Conservation (phyloP, 2,888 invertebrate species). For the Amiota minor region DNA sequence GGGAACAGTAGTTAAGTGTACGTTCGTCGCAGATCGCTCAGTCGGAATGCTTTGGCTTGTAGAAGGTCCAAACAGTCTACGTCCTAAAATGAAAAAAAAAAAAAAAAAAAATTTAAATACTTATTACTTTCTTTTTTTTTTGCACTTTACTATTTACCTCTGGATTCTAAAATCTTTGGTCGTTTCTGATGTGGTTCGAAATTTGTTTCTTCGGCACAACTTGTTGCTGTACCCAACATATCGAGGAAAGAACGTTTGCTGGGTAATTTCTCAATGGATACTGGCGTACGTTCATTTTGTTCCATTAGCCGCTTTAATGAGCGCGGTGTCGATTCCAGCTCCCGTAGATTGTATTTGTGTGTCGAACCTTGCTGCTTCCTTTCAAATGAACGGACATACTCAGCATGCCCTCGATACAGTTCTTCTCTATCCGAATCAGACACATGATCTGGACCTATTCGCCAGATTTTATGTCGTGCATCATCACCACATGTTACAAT, state of each 20-base stretch:
- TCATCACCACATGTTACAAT: conserved; percentile 90
- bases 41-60: conserved; percentile 37
- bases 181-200: conserved; percentile 70
- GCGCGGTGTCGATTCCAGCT: conserved; percentile 75
- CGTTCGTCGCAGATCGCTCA: conserved; percentile 26
- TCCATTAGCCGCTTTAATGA: conserved; percentile 74
- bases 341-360: conserved; percentile 65
- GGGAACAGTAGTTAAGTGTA: conserved; percentile 51
- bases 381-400: conserved; percentile 68
- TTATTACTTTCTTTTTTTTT: background rate
- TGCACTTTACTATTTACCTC: conserved; percentile 46
- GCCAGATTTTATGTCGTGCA: conserved; percentile 84
- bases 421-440: conserved; percentile 68
- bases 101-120: conserved; percentile 6
- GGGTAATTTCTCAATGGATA: conserved; percentile 63
- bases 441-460: conserved; percentile 76
- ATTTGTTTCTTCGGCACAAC: conserved; percentile 43
- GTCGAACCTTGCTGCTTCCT: conserved; percentile 43
- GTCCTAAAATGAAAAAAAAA: conserved; percentile 50
- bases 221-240: conserved; percentile 59
- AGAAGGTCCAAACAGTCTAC: conserved; percentile 75
- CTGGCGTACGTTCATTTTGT: conserved; percentile 69
- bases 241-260: conserved; percentile 70
- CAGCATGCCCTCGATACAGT: conserved; percentile 75
- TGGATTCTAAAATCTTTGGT: conserved; percentile 65